Evolutionary conservation across 2,888 invertebrate species (phyloP).

Genomic region (Parapristionchus giblindavisi): DNA sequence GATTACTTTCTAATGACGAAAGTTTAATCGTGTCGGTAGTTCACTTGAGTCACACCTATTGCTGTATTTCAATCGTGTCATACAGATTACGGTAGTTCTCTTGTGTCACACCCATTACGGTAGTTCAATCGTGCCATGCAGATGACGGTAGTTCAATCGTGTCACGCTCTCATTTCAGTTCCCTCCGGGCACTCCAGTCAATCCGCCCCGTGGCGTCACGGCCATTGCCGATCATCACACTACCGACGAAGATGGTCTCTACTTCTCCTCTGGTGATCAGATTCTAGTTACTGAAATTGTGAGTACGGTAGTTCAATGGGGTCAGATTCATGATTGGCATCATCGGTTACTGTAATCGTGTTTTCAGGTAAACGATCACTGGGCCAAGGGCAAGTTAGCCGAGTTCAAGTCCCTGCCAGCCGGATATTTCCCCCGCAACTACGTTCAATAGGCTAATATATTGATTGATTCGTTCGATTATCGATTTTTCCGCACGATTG

Average conservation of each 20-base stretch:
- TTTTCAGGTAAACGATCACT: conserved; percentile 32
- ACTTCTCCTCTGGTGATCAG: conserved; percentile 51
- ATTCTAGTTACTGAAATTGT: conserved; percentile 53
- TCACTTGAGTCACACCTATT: no score
- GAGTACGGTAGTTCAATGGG: conserved; percentile 1
- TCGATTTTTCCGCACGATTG: no score
- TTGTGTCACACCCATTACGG: no score
- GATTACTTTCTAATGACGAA: no score
- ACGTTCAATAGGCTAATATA: conserved; percentile 15
- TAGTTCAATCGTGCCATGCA: no score
- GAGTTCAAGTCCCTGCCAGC: conserved; percentile 55
- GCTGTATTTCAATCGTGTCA: no score
- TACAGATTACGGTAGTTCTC: no score
- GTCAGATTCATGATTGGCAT: no score
- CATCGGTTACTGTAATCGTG: not conserved
- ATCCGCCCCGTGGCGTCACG: conserved; percentile 24
- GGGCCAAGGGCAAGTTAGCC: conserved; percentile 34
- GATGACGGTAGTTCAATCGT: no score
- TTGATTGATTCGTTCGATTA: no score
- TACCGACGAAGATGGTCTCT: conserved; percentile 52
- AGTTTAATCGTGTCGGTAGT: no score
- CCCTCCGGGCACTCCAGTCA: conserved; percentile 18
- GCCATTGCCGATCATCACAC: conserved; percentile 53
- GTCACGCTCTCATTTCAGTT: conserved; percentile 17
- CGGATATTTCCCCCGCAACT: conserved; percentile 40